Evolutionary conservation across 2,888 invertebrate genomes (phyloP).

Genomic region (Acrocyrtus sp.): DNA sequence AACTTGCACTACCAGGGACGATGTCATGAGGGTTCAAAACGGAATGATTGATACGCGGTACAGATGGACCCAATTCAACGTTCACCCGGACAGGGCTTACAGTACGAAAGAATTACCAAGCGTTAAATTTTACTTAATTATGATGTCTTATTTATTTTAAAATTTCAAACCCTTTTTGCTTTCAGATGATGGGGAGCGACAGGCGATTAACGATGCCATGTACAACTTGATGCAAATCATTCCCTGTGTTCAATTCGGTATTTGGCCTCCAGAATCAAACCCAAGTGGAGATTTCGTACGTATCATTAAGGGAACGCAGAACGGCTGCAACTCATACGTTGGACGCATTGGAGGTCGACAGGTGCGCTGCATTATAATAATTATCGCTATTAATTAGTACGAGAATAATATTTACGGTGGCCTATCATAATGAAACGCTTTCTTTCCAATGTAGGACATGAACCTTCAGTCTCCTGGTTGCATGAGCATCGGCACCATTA

Average conservation of each 20-base stretch:
- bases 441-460: constrained; percentile 21
- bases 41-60: constrained; percentile 40
- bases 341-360: constrained; percentile 47
- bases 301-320: constrained; percentile 46
- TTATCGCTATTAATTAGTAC: no score
- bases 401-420: no score
- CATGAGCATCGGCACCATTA: constrained; percentile 22
- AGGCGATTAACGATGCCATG: constrained; percentile 46
- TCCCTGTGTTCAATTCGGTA: constrained; percentile 40
- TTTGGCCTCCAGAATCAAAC: constrained; percentile 46
- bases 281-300: constrained; percentile 46
- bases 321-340: constrained; percentile 50
- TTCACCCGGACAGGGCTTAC: constrained; percentile 25
- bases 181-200: constrained; percentile 12
- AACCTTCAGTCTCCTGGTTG: constrained; percentile 41
- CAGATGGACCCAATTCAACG: constrained; percentile 38
- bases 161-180: no score
- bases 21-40: background rate
- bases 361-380: constrained; percentile 6
- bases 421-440: no score
- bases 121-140: background rate
- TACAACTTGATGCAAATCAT: constrained; percentile 30
- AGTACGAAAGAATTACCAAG: constrained; percentile 15
- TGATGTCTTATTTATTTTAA: background rate
- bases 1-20: constrained; percentile 19